phyloP scores from a whole-genome alignment of 2,797 vertebrate genomes.

The Glossophaga mutica region DNA sequence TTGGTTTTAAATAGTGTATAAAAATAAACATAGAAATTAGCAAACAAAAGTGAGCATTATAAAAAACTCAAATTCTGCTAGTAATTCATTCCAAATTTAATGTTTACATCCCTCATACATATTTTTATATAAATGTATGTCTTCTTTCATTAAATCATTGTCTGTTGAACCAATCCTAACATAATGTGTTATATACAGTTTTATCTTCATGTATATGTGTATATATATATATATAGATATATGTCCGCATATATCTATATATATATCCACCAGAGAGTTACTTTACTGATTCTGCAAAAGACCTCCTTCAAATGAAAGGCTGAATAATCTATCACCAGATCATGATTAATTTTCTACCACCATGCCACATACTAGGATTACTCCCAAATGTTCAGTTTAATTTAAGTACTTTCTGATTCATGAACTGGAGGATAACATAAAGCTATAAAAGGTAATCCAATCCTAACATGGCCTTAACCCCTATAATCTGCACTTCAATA shows the following conservation, averaged over 20 bases:
- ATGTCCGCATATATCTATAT: background rate
- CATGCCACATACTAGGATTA: conserved; percentile 83
- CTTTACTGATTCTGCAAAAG: conserved; percentile 82
- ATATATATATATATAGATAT: no score
- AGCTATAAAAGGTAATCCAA: conserved; percentile 88
- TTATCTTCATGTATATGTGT: background rate
- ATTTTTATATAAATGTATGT: conserved; percentile 3
- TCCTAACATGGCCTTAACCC: conserved; percentile 87
- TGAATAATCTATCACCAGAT: conserved; percentile 84
- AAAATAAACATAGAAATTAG: background rate
- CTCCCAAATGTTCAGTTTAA: conserved; percentile 88
- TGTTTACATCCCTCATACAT: background rate
- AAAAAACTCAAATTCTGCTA: background rate
- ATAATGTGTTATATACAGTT: background rate
- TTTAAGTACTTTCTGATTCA: conserved; percentile 89
- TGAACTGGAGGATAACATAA: conserved; percentile 86
- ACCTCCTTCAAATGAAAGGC: conserved; percentile 76
- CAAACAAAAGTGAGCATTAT: background rate
- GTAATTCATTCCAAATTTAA: background rate
- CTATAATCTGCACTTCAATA: conserved; percentile 89
- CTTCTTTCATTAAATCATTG: conserved; percentile 33
- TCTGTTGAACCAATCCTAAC: background rate
- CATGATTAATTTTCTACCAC: conserved; percentile 86
- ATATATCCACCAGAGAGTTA: conserved; percentile 60
- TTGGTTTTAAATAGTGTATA: background rate